These are phyloP conservation scores for Drosophila colorata DNA, from an alignment of 2,888 invertebrate species.

Conservation along the genomic window DNA sequence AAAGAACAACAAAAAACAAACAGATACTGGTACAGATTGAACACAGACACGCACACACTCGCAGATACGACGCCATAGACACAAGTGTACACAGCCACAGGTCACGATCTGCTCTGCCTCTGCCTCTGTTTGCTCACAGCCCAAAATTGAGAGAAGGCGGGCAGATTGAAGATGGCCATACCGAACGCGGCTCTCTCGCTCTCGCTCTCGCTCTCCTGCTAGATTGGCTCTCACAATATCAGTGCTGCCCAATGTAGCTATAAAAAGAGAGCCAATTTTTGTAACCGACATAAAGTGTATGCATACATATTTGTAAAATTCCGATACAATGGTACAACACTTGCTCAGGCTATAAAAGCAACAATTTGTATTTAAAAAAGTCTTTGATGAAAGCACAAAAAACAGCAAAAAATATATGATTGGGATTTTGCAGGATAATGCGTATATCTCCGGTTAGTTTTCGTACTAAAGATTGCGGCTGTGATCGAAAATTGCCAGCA, in stretches of 20 bases:
- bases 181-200: constrained; percentile 20
- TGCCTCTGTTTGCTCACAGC: constrained; percentile 18
- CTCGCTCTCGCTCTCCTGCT: not conserved
- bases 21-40: constrained; percentile 38
- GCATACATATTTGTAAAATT: no score
- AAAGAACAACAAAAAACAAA: constrained; percentile 30
- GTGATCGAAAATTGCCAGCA: constrained; percentile 18
- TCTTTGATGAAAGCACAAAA: no score
- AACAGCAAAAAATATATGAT: no score
- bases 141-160: constrained; percentile 58
- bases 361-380: no score
- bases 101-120: constrained; percentile 52
- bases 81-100: constrained; percentile 56
- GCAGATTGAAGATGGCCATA: constrained; percentile 69
- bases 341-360: no score
- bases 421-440: no score
- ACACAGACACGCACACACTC: constrained; percentile 16
- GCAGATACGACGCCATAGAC: constrained; percentile 39
- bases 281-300: no score
- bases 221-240: constrained; percentile 6
- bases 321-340: no score
- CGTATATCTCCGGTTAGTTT: not conserved
- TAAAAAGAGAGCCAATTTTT: not conserved
- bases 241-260: constrained; percentile 24
- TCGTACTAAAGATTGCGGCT: not conserved